Conservation (phyloP, 2,888 invertebrate species). For the Epirrhoe tristata region DNA sequence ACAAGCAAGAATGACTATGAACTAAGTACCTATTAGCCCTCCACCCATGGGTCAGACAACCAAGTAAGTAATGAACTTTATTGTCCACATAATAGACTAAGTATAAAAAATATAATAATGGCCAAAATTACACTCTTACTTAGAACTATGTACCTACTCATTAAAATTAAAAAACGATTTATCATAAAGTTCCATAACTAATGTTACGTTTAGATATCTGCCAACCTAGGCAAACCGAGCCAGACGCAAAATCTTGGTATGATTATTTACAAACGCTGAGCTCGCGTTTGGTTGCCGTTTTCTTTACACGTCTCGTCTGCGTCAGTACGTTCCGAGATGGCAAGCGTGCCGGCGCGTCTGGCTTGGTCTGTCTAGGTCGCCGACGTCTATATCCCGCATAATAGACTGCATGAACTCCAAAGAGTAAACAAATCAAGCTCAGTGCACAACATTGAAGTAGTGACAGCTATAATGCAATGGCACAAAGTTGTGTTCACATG, state of each 20-base stretch:
- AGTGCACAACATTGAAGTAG: background rate
- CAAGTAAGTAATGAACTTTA: background rate
- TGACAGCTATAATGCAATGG: conserved; percentile 2
- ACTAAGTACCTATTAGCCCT: conserved; percentile 1
- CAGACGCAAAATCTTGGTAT: too few species aligned
- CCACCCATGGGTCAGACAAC: background rate
- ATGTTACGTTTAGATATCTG: too few species aligned
- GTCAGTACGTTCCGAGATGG: too few species aligned
- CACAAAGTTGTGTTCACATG: background rate
- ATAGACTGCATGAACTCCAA: background rate
- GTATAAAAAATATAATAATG: conserved; percentile 9
- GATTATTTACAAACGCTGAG: too few species aligned
- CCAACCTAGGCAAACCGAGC: too few species aligned
- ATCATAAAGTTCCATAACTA: background rate
- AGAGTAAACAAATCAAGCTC: conserved; percentile 1
- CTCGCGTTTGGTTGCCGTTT: too few species aligned
- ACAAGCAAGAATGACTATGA: conserved; percentile 24
- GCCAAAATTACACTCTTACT: conserved; percentile 2
- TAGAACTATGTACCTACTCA: too few species aligned
- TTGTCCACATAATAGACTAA: background rate
- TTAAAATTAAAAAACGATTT: background rate
- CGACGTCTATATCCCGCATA: too few species aligned
- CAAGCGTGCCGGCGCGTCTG: too few species aligned
- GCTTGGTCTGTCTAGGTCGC: too few species aligned
- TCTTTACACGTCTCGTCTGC: too few species aligned